These are phyloP conservation scores for Macquaria ambigua DNA, from an alignment of 2,113 vertebrate species.

Conservation along the genomic window DNA sequence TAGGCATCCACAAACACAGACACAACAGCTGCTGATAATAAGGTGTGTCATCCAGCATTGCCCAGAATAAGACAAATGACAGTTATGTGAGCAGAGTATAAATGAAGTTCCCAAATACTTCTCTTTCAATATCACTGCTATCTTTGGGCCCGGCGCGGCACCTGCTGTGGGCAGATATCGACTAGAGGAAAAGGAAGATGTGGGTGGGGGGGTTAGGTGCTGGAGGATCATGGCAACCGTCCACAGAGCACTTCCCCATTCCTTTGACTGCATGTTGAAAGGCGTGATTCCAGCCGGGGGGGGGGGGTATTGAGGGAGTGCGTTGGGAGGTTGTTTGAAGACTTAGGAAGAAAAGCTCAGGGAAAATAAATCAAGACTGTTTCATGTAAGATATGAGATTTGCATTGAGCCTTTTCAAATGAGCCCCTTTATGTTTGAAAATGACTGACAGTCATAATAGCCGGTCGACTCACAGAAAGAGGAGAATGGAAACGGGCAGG, in stretches of 20 bases:
- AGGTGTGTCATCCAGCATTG: constrained; percentile 50
- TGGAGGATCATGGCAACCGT: constrained; percentile 62
- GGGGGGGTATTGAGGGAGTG: constrained; percentile 19
- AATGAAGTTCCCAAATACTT: constrained; percentile 69
- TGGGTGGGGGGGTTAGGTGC: constrained; percentile 38
- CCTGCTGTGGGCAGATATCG: constrained; percentile 82
- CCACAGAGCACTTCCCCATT: constrained; percentile 71
- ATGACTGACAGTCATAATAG: constrained; percentile 89
- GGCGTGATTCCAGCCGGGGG: constrained; percentile 69
- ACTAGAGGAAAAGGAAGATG: constrained; percentile 61
- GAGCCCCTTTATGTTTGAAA: constrained; percentile 81
- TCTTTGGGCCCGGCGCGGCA: constrained; percentile 61
- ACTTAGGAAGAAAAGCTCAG: constrained; percentile 72
- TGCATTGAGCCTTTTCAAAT: constrained; percentile 87
- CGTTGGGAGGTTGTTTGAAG: constrained; percentile 70
- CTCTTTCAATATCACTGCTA: constrained; percentile 68
- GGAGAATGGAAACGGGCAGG: constrained; percentile 85
- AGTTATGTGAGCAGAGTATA: constrained; percentile 58
- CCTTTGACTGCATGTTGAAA: constrained; percentile 81
- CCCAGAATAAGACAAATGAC: constrained; percentile 61
- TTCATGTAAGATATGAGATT: constrained; percentile 87
- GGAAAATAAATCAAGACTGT: constrained; percentile 86
- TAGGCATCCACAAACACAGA: constrained; percentile 53
- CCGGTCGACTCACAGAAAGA: constrained; percentile 81
- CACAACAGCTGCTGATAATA: constrained; percentile 66